Conservation (phyloP, 2,797 vertebrate genomes). For the Galago senegalensis region DNA sequence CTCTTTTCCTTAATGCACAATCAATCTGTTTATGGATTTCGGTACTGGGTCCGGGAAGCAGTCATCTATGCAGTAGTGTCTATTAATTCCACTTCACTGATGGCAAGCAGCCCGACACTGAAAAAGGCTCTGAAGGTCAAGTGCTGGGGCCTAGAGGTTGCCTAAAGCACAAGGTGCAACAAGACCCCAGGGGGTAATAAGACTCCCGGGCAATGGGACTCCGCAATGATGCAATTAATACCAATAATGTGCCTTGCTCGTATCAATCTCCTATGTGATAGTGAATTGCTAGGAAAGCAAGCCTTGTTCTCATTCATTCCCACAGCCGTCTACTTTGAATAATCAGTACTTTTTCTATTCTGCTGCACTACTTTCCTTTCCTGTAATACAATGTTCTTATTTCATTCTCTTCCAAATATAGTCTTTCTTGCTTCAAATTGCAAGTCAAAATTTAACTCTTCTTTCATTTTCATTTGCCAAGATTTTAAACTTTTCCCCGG, state of each 20-base stretch:
- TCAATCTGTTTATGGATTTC: neutral
- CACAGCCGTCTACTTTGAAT: neutral
- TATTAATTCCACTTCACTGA: slow-evolving; percentile 59
- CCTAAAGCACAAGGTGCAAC: neutral
- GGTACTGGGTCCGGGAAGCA: slow-evolving; percentile 58
- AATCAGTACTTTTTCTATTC: neutral
- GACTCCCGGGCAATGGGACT: neutral
- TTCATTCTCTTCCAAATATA: neutral
- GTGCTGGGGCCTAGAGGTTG: neutral
- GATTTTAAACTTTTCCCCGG: neutral
- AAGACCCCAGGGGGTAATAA: neutral
- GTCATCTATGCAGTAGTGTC: slow-evolving; percentile 42
- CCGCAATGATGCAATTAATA: neutral
- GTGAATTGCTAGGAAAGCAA: too few relatives aligned
- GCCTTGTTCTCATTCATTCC: neutral
- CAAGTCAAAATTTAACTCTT: neutral
- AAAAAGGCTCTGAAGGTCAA: slow-evolving; percentile 53
- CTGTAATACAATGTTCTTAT: neutral
- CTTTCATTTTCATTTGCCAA: slow-evolving; percentile 42
- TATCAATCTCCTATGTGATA: neutral
- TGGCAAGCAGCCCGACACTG: slow-evolving; percentile 53
- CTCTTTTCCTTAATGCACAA: fast-evolving
- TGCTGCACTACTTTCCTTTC: neutral
- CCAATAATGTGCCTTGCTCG: neutral
- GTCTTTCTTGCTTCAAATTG: neutral